phyloP scores from a whole-genome alignment of 2,888 invertebrate species.

The Phytoseiulus persimilis region DNA sequence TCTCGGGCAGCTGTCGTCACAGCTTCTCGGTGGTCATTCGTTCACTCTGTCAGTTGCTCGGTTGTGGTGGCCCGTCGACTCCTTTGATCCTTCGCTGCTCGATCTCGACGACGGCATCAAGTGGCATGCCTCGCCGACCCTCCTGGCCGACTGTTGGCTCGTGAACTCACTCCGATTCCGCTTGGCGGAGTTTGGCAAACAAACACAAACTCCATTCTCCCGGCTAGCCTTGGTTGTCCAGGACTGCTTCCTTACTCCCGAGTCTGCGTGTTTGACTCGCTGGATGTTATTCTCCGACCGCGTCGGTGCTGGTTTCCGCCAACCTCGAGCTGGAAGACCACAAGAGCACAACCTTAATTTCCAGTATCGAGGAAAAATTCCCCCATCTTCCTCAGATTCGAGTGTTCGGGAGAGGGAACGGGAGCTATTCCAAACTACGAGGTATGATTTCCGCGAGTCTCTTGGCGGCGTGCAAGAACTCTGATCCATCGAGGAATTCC shows the following conservation, averaged over 20 bases:
- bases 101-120: background rate
- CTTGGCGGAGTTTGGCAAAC: background rate
- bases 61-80: background rate
- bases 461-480: too few relatives aligned
- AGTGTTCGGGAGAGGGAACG: too few relatives aligned
- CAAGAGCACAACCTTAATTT: background rate
- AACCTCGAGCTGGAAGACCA: background rate
- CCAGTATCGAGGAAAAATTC: background rate
- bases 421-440: too few relatives aligned
- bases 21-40: background rate
- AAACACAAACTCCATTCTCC: background rate
- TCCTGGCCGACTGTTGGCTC: background rate
- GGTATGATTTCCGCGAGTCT: too few relatives aligned
- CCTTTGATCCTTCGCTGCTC: background rate
- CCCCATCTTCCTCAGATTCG: too few relatives aligned
- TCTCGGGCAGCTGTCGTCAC: background rate
- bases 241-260: background rate
- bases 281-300: background rate
- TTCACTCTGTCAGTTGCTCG: background rate
- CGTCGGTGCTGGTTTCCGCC: background rate
- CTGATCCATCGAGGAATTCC: too few relatives aligned
- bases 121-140: background rate
- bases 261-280: background rate
- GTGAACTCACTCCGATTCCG: background rate
- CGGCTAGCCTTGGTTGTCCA: background rate